Base-by-base conservation (phyloP, 2,113 vertebrate species). In the Pholis gunnellus region DNA sequence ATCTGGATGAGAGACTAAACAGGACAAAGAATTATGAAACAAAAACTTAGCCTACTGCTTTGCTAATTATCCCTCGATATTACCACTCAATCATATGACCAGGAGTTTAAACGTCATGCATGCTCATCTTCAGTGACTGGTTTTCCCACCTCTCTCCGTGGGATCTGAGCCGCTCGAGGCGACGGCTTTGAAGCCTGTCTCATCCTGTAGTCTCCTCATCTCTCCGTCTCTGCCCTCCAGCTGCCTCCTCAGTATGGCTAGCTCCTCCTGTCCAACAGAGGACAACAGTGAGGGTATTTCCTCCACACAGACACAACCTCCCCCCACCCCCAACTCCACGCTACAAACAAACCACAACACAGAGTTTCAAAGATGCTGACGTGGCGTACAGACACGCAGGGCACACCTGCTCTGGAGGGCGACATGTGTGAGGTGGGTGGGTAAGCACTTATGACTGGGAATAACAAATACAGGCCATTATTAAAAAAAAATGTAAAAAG, bases 1-100 rank as follows among this genome's bases (percentile, higher is more conserved):
- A 95, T 98, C 98, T 97, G 97, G 95, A 91, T 93, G 88, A 97
- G 94, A 97, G 95, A 96, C 96, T 95, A 91, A 91, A 94, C 89
- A 90, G 93, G 90, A 96, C 91, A 94, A 86, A 94, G 79, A 83
- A 76, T 90, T 69, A 86, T 83, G 54, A 90, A 85, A 92, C 79
- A 88, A 82, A 86, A 34, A 81, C 31, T 65, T 70, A 57, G 3
- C 60, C 63, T n/a, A 18, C 7, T 56, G 9, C 52, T 31, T 66
- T 72, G 34, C 15, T 59, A 34, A 63, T 25, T 46, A 61, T 38
- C 71, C n/a, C 61, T 0, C 80, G 13, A 74, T 31, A 76, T 48
- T 7, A 78, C 31, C 4, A 69, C 18, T 72, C 17, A 46, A 22
- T 59, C 20, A 72, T 31, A 9, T 44, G 20, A 77, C 20, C 34